Conservation (phyloP, 1,140 invertebrate genomes). For the Aphaenogaster rudis region DNA sequence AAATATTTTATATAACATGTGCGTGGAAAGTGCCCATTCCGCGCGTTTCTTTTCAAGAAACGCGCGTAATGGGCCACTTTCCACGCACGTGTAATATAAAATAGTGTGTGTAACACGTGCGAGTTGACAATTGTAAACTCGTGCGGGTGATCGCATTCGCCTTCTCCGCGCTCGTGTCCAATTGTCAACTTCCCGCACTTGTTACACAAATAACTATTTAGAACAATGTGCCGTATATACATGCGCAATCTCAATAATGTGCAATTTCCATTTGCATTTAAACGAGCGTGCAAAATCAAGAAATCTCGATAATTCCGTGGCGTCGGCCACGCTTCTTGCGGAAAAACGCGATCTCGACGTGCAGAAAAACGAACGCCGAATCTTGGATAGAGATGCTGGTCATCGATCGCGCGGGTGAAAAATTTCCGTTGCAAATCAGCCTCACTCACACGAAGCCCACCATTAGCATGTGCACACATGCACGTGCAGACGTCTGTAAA, state of each 20-base stretch:
- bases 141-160: no score
- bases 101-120: no score
- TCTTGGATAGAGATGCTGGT: neutral
- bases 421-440: constrained; percentile 27
- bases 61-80: no score
- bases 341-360: neutral
- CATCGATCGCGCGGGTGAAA: constrained; percentile 29
- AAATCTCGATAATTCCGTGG: neutral
- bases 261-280: neutral
- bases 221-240: neutral
- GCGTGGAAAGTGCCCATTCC: no score
- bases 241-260: no score
- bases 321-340: no score
- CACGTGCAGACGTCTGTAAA: constrained; percentile 46
- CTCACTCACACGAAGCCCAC: neutral
- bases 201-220: no score
- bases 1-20: neutral
- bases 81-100: no score
- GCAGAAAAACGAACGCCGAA: neutral
- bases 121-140: no score
- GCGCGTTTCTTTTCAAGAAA: no score
- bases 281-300: neutral
- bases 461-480: constrained; percentile 33
- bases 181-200: no score
- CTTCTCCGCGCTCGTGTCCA: no score